Evolutionary conservation across 2,113 vertebrate species (phyloP), one percentile per base, ranked within the genome.

Genomic region (Parus major): DNA sequence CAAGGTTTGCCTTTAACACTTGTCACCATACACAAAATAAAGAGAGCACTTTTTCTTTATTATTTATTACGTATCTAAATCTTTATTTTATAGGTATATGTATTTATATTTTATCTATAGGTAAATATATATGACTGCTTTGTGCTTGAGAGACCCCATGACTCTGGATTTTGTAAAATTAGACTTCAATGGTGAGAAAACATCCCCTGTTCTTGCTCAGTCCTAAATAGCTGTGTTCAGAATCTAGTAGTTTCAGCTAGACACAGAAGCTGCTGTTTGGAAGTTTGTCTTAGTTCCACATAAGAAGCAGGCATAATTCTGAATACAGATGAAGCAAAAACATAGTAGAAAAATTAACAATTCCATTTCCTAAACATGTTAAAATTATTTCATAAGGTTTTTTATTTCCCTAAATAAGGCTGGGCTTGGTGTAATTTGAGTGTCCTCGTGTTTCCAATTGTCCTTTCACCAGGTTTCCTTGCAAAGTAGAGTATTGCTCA

Each of bases 301-400:
- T 52, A 20, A 23, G 6, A 75, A 52, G 11, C 4, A 33, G 3
- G 10, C 9, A 20, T 16, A 57, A 61, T 77, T 73, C 36, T 49
- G 21, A 73, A 49, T 12, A 27, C 2, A 47, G 4, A 35, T 24
- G 2, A 41, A 75, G 15, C 6, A 57, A 65, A 60, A 55, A 8
- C 7, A 24, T 0, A 10, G 9, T 2, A 42, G 12, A 29, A 61
- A 84, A 88, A 44, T 3, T 1, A 22, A 18, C 5, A 24, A 2
- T 19, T 57, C 15, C 17, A 25, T 0, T 20, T 75, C 6, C 25
- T 53, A 41, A 82, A 44, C 1, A 5, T 2, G 3, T 9, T 21
- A 19, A 5, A 28, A 3, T 39, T 64, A 33, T 56, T 83, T 57
- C 14, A 52, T 7, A 42, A 79, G 50, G 8, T 25, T 60, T 36